Percentiles rank a stretch among this genome's conserved stretches.
phyloP scores from a whole-genome alignment of 2,113 vertebrate species.

The Rattus rattus region DNA sequence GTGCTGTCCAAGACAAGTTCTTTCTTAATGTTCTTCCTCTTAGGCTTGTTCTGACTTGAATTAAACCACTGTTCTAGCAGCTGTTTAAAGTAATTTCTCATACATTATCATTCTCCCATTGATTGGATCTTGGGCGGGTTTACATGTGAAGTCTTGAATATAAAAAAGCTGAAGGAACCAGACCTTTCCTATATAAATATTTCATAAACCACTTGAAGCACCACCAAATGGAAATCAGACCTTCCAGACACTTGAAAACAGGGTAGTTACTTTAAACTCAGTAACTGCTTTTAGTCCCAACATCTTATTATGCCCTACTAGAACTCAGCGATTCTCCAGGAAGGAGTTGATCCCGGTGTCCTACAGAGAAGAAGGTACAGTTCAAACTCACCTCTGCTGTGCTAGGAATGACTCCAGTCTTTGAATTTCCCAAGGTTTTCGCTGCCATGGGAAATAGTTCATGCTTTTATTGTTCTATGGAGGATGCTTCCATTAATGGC shows the following conservation, averaged over 20 bases:
- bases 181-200: slow-evolving; percentile 76
- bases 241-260: slow-evolving; percentile 32
- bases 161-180: slow-evolving; percentile 65
- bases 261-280: slow-evolving; percentile 57
- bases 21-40: slow-evolving; percentile 61
- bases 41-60: slow-evolving; percentile 76
- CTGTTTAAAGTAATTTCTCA: slow-evolving; percentile 76
- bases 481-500: background rate
- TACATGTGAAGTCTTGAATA: slow-evolving; percentile 73
- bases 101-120: slow-evolving; percentile 73
- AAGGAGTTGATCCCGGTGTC: background rate
- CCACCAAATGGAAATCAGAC: slow-evolving; percentile 54
- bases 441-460: background rate
- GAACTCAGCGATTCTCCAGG: background rate
- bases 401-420: background rate
- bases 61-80: slow-evolving; percentile 71
- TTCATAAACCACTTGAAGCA: slow-evolving; percentile 72
- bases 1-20: background rate
- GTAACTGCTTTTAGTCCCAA: slow-evolving; percentile 40
- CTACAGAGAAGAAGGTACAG: background rate
- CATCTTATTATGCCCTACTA: background rate
- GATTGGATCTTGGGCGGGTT: slow-evolving; percentile 76
- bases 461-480: background rate
- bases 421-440: background rate
- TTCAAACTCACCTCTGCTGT: background rate